Evolutionary conservation across 1,140 invertebrate species (phyloP), one percentile per base, ranked within the genome.

Genomic region (Diuraphis noxia): DNA sequence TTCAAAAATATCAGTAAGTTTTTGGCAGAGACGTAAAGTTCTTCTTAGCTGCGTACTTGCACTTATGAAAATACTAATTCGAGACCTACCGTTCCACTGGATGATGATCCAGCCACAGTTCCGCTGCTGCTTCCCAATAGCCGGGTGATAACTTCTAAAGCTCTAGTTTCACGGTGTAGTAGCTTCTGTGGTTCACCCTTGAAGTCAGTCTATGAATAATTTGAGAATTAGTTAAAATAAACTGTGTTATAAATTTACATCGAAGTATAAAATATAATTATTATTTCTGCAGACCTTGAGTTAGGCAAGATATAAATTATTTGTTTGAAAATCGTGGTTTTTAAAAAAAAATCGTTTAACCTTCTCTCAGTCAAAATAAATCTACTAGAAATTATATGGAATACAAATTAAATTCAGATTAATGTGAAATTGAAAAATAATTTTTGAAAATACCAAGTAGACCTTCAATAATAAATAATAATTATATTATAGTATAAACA

Each of bases 81-180:
- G 34, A n/a, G 13, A 49, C 41, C 82, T 38, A 91, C 89, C 13
- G 34, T 25, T 38, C n/a, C 34, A 7, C 77, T 36, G 6, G 89
- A 91, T n/a, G 89, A 91, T 3, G 89, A 82, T 36, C 89, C 89
- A 25, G 43, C 77, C 0, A 91, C 41, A 30, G 77, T 52, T 1
- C 89, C 89, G 17, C 89, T 91, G 43, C 89, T 91, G 17, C 89
- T 91, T 8, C 89, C 89, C 34, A 91, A 82, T 36, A 91, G 34
- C 25, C 89, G 40, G 13, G 89, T 91, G 25, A 79, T 79, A 1
- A 91, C 34, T 1, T 91, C 89, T 23, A 91, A 9, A 17, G 89
- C 38, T 23, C 89, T 81, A 21, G 77, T 34, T 81, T 36, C 43
- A 19, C 72, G 43, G 17, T 8, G 40, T 30, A 52, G 40, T 30